Base-by-base conservation (phyloP, 2,113 vertebrate genomes). In the Piprites chloris region DNA sequence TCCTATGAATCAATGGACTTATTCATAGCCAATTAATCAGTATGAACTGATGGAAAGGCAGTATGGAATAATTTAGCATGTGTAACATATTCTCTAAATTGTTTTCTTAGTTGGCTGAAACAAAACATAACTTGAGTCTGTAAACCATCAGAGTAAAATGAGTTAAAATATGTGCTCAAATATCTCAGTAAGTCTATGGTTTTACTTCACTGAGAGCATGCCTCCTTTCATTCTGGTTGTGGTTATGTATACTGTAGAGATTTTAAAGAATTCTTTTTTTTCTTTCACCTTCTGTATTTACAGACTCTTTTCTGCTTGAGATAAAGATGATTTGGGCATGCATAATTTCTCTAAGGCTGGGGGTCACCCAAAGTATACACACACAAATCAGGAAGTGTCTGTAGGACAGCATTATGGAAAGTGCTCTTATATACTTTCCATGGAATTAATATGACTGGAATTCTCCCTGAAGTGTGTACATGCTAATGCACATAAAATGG, bases 401-500 rank as follows among this genome's bases (percentile, higher is more conserved):
- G 42, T 53, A 53, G 22, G 23, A 86, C 26, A 77, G 3, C 9
- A 5, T 28, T 67, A 28, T 20, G 24, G 62, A 56, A 87, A 66
- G n/a, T 53, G 15, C 11, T 84, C 8, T 89, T 66, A 19, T 3
- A 62, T 4, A 3, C 23, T 67, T 80, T 62, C 37, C 28, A 35
- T 32, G 5, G 84, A 72, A 72, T 46, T 14, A 83, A 21, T 27
- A 7, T 22, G 9, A 52, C 30, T 30, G 30, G 32, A 10, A 23
- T 24, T 56, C 30, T 82, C 35, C 46, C 35, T 71, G 44, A 66
- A 79, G 35, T 46, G 6, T 14, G 14, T 44, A 4, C 41, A 19
- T 35, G 9, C 22, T 77, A 47, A 62, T 6, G 4, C 4, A 32
- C 6, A 39, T 5, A 14, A 0, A 1, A 39, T 11, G 4, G 15